phyloP scores from a whole-genome alignment of 2,797 vertebrate genomes.

The Phyllotis vaccarum region DNA sequence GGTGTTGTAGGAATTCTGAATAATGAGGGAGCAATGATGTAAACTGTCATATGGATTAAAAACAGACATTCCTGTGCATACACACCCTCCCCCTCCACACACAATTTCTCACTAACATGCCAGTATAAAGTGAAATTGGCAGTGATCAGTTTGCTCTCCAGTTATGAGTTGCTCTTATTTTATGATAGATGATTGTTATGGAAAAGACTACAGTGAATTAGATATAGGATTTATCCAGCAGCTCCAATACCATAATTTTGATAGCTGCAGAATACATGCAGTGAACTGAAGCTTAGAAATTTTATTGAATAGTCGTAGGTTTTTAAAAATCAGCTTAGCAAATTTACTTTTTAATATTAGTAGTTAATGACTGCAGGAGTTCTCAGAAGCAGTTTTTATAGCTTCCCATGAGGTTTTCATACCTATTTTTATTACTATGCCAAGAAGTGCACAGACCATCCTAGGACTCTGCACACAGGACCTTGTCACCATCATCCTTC shows the following conservation, averaged over 20 bases:
- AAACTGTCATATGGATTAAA: neutral
- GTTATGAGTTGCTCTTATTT: neutral
- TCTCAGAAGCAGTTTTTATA: neutral
- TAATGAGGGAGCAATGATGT: neutral
- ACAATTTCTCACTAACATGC: too few species aligned
- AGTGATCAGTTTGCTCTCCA: neutral
- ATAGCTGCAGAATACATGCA: neutral
- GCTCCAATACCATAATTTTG: neutral
- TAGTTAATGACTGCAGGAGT: neutral
- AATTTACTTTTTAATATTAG: neutral
- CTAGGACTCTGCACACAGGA: neutral
- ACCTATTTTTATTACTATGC: neutral
- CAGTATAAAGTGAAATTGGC: neutral
- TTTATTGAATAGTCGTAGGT: neutral
- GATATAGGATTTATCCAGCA: neutral
- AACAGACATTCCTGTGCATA: neutral
- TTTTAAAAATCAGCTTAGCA: neutral
- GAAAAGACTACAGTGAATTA: neutral
- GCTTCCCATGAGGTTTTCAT: neutral
- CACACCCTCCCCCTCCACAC: neutral
- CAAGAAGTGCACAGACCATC: neutral
- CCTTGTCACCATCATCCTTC: neutral
- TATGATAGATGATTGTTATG: neutral
- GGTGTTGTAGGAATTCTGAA: neutral
- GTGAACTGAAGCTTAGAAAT: neutral